phyloP scores from a whole-genome alignment of 2,888 invertebrate genomes.

The Cheiracanthium punctorium region DNA sequence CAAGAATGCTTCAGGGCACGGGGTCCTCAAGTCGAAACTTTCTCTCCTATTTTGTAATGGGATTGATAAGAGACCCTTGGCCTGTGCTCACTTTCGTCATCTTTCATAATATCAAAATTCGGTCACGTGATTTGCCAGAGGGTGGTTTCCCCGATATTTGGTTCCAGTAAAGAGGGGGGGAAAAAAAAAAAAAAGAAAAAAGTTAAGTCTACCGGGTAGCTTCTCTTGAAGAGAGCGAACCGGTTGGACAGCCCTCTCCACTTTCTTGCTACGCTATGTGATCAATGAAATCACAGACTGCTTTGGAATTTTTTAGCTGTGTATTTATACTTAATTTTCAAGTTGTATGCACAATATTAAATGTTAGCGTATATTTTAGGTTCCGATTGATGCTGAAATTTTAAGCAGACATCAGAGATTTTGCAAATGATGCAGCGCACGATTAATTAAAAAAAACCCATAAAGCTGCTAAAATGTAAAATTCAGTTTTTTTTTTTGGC shows the following conservation, averaged over 20 bases:
- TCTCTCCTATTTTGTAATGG: not conserved
- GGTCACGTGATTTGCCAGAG: not conserved
- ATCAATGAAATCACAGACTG: not conserved
- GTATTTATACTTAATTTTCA: too few relatives aligned
- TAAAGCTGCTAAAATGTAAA: too few relatives aligned
- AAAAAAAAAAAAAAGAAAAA: too few relatives aligned
- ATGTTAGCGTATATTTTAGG: too few relatives aligned
- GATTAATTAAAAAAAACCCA: too few relatives aligned
- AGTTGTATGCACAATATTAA: too few relatives aligned
- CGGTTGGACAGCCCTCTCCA: conserved; percentile 3
- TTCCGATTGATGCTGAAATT: too few relatives aligned
- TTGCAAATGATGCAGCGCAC: too few relatives aligned
- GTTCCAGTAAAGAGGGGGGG: too few relatives aligned
- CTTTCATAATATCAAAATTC: not conserved
- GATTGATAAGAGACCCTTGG: not conserved
- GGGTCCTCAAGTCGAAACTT: not conserved
- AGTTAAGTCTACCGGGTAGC: not conserved
- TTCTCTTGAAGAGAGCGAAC: not conserved
- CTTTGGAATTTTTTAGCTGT: not conserved
- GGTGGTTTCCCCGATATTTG: not conserved
- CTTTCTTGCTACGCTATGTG: not conserved
- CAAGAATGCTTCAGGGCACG: not conserved
- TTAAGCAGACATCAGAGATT: too few relatives aligned
- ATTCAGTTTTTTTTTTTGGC: too few relatives aligned
- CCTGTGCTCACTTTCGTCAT: not conserved